Conservation (phyloP, 1,140 invertebrate genomes). For the Nephotettix cincticeps region DNA sequence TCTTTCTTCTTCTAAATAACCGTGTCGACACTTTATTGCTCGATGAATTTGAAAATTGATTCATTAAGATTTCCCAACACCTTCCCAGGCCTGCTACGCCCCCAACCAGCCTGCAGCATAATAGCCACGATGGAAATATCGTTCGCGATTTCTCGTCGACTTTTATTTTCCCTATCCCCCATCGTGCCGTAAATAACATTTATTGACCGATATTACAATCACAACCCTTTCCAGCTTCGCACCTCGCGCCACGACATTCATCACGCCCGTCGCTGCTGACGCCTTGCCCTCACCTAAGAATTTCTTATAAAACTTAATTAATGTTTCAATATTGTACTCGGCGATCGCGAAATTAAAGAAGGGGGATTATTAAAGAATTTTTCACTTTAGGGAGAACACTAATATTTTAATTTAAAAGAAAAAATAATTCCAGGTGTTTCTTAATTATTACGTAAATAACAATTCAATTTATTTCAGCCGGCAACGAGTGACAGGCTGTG, state of each 20-base stretch:
- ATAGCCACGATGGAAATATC: background rate
- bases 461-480: background rate
- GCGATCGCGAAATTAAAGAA: background rate
- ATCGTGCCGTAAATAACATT: conserved; percentile 14
- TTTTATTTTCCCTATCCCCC: background rate
- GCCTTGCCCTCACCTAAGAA: conserved; percentile 5
- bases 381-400: background rate
- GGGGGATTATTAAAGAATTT: background rate
- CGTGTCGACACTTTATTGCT: conserved; percentile 23
- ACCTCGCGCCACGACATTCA: background rate
- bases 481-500: too few species aligned
- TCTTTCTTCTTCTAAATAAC: conserved; percentile 19
- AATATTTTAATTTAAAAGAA: background rate
- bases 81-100: background rate
- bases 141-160: background rate
- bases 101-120: background rate
- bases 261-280: too few species aligned
- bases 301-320: conserved; percentile 20
- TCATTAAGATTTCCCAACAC: conserved; percentile 25
- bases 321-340: conserved; percentile 4
- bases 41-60: conserved; percentile 28
- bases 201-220: conserved; percentile 28
- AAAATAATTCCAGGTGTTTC: background rate
- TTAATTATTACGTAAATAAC: background rate
- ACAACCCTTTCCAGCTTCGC: conserved; percentile 17